phyloP scores from a whole-genome alignment of 92 coral and sea anemone genomes.

The Blastomussa wellsi region DNA sequence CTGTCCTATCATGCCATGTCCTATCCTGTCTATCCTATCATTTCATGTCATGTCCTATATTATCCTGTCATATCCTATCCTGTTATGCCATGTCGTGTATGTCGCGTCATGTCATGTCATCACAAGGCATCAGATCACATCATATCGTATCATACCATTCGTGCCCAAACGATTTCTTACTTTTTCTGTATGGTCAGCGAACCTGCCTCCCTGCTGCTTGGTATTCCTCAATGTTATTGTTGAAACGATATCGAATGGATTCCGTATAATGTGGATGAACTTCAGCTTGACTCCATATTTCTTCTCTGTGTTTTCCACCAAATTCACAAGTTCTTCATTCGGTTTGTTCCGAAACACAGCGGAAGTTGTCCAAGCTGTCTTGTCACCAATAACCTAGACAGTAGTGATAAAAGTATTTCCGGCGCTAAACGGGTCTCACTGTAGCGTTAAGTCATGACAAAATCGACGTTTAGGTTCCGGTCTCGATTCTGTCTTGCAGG shows the following conservation, averaged over 20 bases:
- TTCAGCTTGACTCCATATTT: slow-evolving; percentile 7
- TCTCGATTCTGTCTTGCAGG: neutral
- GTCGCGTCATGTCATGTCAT: too few species aligned
- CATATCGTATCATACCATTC: too few species aligned
- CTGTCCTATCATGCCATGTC: too few species aligned
- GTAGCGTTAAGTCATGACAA: neutral
- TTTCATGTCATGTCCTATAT: too few species aligned
- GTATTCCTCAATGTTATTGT: slow-evolving; percentile 13
- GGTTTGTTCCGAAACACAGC: slow-evolving; percentile 13
- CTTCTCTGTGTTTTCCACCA: slow-evolving; percentile 16
- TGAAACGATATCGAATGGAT: slow-evolving; percentile 27
- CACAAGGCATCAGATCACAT: too few species aligned
- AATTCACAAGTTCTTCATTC: neutral
- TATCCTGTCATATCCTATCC: too few species aligned
- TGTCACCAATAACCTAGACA: slow-evolving; percentile 21
- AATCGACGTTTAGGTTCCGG: neutral
- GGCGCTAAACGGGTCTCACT: neutral
- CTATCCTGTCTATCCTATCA: too few species aligned
- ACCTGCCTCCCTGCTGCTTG: slow-evolving; percentile 8
- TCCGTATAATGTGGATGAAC: slow-evolving; percentile 19
- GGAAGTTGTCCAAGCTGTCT: slow-evolving; percentile 21
- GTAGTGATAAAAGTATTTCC: neutral
- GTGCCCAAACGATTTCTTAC: neutral
- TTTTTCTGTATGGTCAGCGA: neutral
- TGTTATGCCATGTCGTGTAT: too few species aligned